phyloP scores from a whole-genome alignment of 2,888 invertebrate species.

The Crocallis elinguaria region DNA sequence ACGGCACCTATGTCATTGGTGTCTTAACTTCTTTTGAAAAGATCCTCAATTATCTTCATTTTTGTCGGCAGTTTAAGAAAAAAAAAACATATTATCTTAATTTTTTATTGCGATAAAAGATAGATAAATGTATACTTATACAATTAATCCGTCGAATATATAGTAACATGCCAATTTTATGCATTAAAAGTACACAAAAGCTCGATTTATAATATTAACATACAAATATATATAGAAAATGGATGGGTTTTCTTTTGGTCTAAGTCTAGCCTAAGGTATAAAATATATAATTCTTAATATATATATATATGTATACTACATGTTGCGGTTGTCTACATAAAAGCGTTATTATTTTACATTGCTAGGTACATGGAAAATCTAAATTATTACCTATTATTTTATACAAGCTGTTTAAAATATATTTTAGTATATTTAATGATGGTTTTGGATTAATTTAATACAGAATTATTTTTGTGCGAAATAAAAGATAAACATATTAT shows the following conservation, averaged over 20 bases:
- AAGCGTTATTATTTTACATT: constrained; percentile 27
- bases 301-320: constrained; percentile 30
- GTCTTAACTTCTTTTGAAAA: too few relatives aligned
- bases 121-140: constrained; percentile 29
- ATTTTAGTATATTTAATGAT: background rate
- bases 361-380: constrained; percentile 39
- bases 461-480: too few relatives aligned
- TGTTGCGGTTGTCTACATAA: constrained; percentile 43
- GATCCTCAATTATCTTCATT: too few relatives aligned
- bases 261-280: constrained; percentile 65
- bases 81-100: constrained; percentile 17
- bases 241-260: constrained; percentile 69
- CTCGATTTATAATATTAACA: constrained; percentile 36
- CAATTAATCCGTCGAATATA: constrained; percentile 27
- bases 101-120: constrained; percentile 35
- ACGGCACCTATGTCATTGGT: too few relatives aligned
- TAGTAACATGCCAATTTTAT: constrained; percentile 26
- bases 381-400: background rate
- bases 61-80: background rate
- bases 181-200: constrained; percentile 38
- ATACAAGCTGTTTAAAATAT: constrained; percentile 20
- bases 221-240: constrained; percentile 41
- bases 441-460: background rate
- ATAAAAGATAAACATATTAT: too few relatives aligned
- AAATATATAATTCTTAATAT: constrained; percentile 15